phyloP scores from a whole-genome alignment of 1,140 invertebrate species.

The Pseudomyrmex gracilis region DNA sequence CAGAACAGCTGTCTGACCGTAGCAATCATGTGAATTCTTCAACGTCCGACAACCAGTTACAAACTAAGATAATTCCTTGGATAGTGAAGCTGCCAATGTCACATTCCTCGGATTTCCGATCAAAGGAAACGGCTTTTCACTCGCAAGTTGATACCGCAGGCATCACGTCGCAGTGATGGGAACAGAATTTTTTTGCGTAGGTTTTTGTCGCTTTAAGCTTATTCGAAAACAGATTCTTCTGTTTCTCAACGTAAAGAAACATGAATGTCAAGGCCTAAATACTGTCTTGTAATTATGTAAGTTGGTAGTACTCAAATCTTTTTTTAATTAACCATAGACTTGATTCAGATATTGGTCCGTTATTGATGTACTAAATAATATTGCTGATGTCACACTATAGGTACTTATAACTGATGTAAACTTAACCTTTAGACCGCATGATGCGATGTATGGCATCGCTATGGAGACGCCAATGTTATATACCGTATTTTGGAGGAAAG shows the following conservation, averaged over 20 bases:
- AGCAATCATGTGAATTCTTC: slow-evolving; percentile 27
- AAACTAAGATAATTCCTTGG: neutral
- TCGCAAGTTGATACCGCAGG: neutral
- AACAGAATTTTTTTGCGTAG: slow-evolving; percentile 6
- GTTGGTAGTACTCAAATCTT: neutral
- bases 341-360: neutral
- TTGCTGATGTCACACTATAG: too few species aligned
- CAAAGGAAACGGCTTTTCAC: slow-evolving; percentile 6
- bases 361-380: too few species aligned
- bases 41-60: neutral
- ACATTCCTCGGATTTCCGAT: neutral
- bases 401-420: too few species aligned
- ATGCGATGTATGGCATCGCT: too few species aligned
- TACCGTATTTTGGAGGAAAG: too few species aligned
- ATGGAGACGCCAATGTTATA: too few species aligned
- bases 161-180: neutral
- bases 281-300: slow-evolving; percentile 2
- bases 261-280: neutral
- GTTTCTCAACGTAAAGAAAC: neutral
- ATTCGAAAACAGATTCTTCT: neutral
- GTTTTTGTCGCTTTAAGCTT: neutral
- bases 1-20: slow-evolving; percentile 75
- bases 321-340: neutral
- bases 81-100: neutral
- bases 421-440: too few species aligned